Base-by-base conservation (phyloP, 2,888 invertebrate genomes). In the Calameuta idolon region DNA sequence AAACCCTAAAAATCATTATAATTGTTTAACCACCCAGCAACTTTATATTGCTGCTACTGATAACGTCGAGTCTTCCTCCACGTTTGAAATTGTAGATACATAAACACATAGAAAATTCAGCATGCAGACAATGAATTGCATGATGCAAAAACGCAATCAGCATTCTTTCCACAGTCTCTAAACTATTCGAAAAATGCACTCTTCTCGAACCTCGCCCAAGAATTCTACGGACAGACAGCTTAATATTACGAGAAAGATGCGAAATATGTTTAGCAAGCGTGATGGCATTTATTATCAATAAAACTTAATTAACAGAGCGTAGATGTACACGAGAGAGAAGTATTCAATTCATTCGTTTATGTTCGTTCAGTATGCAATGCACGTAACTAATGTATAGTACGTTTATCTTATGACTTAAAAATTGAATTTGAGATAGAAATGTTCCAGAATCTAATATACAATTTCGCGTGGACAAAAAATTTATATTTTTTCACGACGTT, bases 221-320 rank as follows among this genome's bases (percentile, higher is more conserved):
- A 55, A 55, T 55, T 55, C 23, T 55, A 55, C 55, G 55, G 55
- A 34, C 69, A 73, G 33, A 55, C 23, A 55, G 23, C 55, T 55
- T 55, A 9, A 55, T 55, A 23, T 55, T 55, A 55, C 55, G 78
- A 82, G 83, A 80, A 78, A 83, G 78, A 81, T 75, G 81, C 83
- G 82, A 81, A 83, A 78, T 75, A 79, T 82, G 79, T 86, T 86
- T 87, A 89, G 90, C 91, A 91, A 91, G 91, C 91, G 89, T 91
- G 90, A 91, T 91, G 91, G 91, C 91, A 89, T 91, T 91, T 91
- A 91, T 91, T 91, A 90, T 90, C 86, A 88, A 89, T 91, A 90
- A 55, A 91, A 91, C 90, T 90, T 91, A 91, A 90, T 91, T 90
- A 91, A 91, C 90, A 91, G 90, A 88, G 89, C 90, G 86, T 90